These are phyloP conservation scores for Geopemphigus sp. DNA, from an alignment of 1,140 invertebrate genomes.

Conservation along the genomic window DNA sequence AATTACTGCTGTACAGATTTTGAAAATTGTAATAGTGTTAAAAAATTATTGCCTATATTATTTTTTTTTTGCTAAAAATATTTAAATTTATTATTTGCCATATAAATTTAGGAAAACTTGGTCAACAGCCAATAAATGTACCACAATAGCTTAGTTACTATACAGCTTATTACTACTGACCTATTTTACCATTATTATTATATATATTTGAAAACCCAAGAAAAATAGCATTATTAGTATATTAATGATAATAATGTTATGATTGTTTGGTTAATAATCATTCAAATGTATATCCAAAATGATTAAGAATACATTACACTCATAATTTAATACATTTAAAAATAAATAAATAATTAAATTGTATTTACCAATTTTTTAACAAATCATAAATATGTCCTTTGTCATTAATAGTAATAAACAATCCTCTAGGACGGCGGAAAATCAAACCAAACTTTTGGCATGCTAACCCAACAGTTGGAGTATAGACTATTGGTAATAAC, in stretches of 20 bases:
- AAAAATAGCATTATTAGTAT: too few relatives aligned
- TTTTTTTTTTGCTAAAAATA: conserved; percentile 25
- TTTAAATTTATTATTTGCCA: conserved; percentile 6
- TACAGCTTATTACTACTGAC: conserved; percentile 16
- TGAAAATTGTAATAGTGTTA: background rate
- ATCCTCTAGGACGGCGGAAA: conserved; percentile 87
- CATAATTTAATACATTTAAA: too few relatives aligned
- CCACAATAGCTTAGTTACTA: conserved; percentile 15
- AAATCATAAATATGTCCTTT: conserved; percentile 89
- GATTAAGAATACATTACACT: too few relatives aligned
- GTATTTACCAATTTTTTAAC: conserved; percentile 78
- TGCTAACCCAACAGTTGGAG: conserved; percentile 93
- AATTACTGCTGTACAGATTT: too few relatives aligned
- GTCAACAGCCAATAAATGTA: conserved; percentile 25
- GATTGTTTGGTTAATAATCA: background rate
- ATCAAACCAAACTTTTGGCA: conserved; percentile 96
- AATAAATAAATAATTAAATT: background rate
- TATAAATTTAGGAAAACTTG: conserved; percentile 19
- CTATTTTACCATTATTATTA: conserved; percentile 13
- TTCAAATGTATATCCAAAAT: background rate
- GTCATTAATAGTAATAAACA: conserved; percentile 96
- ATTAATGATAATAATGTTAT: background rate
- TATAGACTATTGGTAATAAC: conserved; percentile 97
- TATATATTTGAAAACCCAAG: conserved; percentile 6
- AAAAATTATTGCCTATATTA: background rate